Base-by-base conservation (phyloP, 2,113 vertebrate species). In the Siphamia tubifer region DNA sequence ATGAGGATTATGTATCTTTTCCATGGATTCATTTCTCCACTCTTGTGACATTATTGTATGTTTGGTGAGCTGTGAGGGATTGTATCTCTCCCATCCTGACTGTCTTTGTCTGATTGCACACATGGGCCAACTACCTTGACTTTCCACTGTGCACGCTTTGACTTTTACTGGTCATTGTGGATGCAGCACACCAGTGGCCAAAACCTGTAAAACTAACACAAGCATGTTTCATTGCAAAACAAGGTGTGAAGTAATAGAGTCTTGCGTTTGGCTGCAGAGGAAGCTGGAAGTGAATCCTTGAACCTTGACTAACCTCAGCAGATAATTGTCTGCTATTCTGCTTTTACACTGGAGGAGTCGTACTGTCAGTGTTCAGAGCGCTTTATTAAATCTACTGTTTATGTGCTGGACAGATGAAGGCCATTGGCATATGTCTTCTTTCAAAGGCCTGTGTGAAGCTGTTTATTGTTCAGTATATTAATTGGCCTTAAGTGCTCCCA, bases 1-100 rank as follows among this genome's bases (percentile, higher is more conserved):
- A 92, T 89, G 81, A 87, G 79, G 77, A 78, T 84, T 87, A 88
- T 89, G 82, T 77, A 81, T 85, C 78, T 93, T 91, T 91, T 91
- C 86, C 90, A 91, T 90, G 87, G 71, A 73, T 90, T 87, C 66
- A 89, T 89, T 89, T 77, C 82, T 87, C 85, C 76, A 31, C 73
- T 83, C 67, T 19, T 19, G 72, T 87, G 77, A 84, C 84, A 85
- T 81, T 79, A 77, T 56, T 64, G 74, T 76, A 79, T 23, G 63
- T 72, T 44, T 47, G 45, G 51, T 47, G 71, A 55, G 64, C 53
- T 65, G 61, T 55, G 74, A 68, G 67, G 81, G 65, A 48, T 58
- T 68, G 68, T 65, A 83, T 87, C 84, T 80, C 76, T 83, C 81
- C 72, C 81, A 82, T 89, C 81, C 85, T 25, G 56, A 72, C 81